Evolutionary conservation across 2,888 invertebrate species (phyloP).

Genomic region (Ormyrus nitidulus): DNA sequence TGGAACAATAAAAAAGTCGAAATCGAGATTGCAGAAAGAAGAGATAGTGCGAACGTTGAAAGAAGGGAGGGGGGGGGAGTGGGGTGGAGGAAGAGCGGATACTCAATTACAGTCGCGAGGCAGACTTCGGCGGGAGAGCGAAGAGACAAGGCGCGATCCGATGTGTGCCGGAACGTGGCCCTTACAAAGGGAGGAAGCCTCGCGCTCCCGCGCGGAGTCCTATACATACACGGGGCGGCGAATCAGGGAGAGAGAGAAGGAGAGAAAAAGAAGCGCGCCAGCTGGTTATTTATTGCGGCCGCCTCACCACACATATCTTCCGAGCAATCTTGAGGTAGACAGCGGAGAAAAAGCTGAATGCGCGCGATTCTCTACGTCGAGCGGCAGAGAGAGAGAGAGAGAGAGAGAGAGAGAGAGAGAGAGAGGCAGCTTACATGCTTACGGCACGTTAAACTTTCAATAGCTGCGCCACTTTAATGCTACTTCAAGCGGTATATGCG

Average conservation of each 20-base stretch:
- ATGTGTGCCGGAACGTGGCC: neutral
- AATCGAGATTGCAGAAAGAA: constrained; percentile 22
- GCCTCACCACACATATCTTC: constrained; percentile 60
- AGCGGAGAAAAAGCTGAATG: constrained; percentile 45
- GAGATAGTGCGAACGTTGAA: neutral
- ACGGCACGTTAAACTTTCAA: constrained; percentile 69
- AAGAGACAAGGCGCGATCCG: neutral
- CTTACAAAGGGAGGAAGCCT: constrained; percentile 12
- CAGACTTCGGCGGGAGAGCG: neutral
- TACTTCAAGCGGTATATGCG: constrained; percentile 34
- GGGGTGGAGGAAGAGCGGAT: constrained; percentile 4
- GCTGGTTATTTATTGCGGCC: constrained; percentile 64
- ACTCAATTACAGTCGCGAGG: constrained; percentile 33
- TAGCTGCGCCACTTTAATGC: constrained; percentile 65
- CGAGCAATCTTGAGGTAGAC: constrained; percentile 61
- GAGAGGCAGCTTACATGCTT: constrained; percentile 60
- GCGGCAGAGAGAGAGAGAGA: neutral
- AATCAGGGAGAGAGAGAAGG: neutral
- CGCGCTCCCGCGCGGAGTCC: neutral
- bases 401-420: neutral
- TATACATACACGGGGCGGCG: neutral
- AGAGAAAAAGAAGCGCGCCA: neutral
- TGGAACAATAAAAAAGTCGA: constrained; percentile 24
- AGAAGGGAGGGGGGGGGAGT: neutral
- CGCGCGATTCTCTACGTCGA: constrained; percentile 46